A percentile compares a stretch with the other conserved stretches of the same genome.
Evolutionary conservation across 2,797 vertebrate genomes (phyloP).

Genomic region (Labeo calbasu): DNA sequence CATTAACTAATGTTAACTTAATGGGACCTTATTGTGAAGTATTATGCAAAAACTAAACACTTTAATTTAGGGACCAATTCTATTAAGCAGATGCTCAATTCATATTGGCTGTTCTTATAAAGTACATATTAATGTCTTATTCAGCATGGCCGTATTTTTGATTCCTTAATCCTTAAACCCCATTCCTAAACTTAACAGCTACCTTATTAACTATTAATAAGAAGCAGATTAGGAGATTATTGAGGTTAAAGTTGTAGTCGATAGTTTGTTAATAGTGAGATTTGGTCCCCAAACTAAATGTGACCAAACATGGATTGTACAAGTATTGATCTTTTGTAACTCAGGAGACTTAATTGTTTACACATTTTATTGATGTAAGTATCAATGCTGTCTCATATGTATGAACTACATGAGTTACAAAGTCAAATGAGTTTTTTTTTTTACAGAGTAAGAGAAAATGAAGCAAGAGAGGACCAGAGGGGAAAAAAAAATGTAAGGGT

Average conservation of each 20-base stretch:
- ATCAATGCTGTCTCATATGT: background rate
- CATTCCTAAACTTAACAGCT: background rate
- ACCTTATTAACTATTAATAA: background rate
- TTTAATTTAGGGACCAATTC: too few species aligned
- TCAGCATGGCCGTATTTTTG: too few species aligned
- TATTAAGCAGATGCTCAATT: too few species aligned
- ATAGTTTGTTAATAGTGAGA: background rate
- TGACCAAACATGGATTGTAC: too few species aligned
- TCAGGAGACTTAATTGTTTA: background rate
- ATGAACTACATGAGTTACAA: background rate
- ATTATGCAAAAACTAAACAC: too few species aligned
- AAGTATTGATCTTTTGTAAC: background rate
- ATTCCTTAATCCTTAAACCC: background rate
- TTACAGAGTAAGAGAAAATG: background rate
- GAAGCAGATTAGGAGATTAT: background rate
- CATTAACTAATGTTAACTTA: too few species aligned
- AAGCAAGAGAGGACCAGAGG: background rate
- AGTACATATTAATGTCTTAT: too few species aligned
- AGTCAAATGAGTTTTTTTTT: background rate
- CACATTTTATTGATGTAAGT: background rate
- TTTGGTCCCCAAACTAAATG: background rate
- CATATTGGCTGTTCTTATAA: too few species aligned
- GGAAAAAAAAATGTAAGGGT: background rate
- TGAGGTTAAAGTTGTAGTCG: too few species aligned
- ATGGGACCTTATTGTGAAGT: too few species aligned